These are phyloP conservation scores for Pseudobourletiella spinata DNA, from an alignment of 1,140 invertebrate genomes.

Conservation along the genomic window DNA sequence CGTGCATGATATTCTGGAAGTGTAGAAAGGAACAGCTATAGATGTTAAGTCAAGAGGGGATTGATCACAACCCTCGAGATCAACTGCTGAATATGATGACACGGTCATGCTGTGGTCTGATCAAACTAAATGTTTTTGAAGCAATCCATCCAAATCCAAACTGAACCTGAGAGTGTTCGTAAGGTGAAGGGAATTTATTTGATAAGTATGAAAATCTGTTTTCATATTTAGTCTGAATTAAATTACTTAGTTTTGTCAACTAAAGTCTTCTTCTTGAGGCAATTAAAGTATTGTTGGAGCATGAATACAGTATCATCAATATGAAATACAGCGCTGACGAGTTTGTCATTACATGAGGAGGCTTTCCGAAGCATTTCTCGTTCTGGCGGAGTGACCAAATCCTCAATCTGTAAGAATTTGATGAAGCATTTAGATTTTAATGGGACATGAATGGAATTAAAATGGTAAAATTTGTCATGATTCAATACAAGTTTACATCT, in stretches of 20 bases:
- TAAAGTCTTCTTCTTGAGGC: not conserved
- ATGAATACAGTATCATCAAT: constrained; percentile 32
- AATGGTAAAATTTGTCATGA: not conserved
- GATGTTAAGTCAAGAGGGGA: too few relatives aligned
- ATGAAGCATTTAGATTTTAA: not conserved
- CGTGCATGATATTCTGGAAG: too few relatives aligned
- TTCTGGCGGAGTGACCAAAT: constrained; percentile 33
- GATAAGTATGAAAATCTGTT: too few relatives aligned
- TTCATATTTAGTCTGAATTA: too few relatives aligned
- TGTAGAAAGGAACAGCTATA: too few relatives aligned
- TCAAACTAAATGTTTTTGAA: too few relatives aligned
- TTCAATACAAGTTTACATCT: constrained; percentile 14
- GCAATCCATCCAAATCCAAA: too few relatives aligned
- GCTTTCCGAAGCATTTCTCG: constrained; percentile 15
- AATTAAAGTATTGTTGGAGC: constrained; percentile 18
- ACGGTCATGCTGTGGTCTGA: too few relatives aligned
- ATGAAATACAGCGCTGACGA: constrained; percentile 19
- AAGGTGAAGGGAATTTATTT: too few relatives aligned
- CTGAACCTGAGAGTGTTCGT: too few relatives aligned
- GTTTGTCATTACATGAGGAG: constrained; percentile 1
- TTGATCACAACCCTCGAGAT: too few relatives aligned
- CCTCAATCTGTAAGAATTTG: constrained; percentile 17
- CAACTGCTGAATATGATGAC: too few relatives aligned
- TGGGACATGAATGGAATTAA: not conserved
- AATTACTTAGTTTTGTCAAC: not conserved